Base-by-base conservation (phyloP, 1,140 invertebrate genomes). In the Scylla paramamosain region DNA sequence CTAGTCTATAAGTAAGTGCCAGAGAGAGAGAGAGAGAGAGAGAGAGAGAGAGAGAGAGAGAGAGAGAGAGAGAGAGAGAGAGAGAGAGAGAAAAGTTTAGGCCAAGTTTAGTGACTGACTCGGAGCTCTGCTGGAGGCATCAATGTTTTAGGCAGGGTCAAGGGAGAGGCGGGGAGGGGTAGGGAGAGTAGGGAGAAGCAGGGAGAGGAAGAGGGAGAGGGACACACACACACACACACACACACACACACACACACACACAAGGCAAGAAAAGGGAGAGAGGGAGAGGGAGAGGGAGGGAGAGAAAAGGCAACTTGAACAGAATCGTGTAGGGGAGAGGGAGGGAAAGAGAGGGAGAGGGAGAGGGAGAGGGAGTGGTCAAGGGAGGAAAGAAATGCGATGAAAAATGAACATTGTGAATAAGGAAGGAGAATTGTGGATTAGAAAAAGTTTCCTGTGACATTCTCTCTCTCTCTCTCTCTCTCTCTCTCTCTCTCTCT, bases 361-460 rank as follows among this genome's bases (percentile, higher is more conserved):
- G 45, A 48, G 48, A 39, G 45, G 28, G 48, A 28, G 89, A 52
- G n/a, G 0, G 20, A 29, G 46, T 16, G 89, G 46, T 20, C 39
- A 31, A 29, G 89, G 48, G 48, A 29, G 48, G 14, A 25, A 39
- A 28, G 48, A 59, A 29, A 52, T 46, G 48, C 46, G 48, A 91
- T 91, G 89, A 91, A 91, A 91, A 91, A 91, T 91, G 46, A n/a
- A 91, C 89, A 91, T 91, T 91, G 89, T 91, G 89, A 91, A 91
- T 91, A 91, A 91, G 89, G 89, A 91, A 91, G 29, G 48, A 59
- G 46, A 91, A 46, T 91, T 90, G 48, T 91, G 59, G 89, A 91
- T 29, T 91, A n/a, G 46, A 29, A 29, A 39, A 59, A 91, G 89
- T 91, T 91, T 39, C 16, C 16, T 39, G 46, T 91, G 89, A 91